Evolutionary conservation across 2,113 vertebrate species (phyloP).

Genomic region (Oriolus oriolus): DNA sequence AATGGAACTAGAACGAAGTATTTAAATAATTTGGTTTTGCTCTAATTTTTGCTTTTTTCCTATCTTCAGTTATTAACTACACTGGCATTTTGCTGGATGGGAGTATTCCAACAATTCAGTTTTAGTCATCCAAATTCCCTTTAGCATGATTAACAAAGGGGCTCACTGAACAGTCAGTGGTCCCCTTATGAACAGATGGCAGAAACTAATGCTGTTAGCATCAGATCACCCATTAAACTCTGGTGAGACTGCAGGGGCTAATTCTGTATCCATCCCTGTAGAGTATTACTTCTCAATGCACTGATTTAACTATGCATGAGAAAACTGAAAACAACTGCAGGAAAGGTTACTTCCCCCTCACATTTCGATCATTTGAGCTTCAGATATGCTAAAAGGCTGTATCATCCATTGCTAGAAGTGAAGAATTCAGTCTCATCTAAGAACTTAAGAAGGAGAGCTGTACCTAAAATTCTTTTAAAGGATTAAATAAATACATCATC

Average conservation of each 20-base stretch:
- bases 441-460: background rate
- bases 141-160: background rate
- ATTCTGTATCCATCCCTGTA: background rate
- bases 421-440: background rate
- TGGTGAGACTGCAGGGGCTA: background rate
- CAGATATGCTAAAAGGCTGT: background rate
- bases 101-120: background rate
- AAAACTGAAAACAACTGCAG: background rate
- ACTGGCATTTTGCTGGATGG: background rate
- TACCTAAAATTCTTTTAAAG: background rate
- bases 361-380: background rate
- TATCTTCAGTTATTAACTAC: background rate
- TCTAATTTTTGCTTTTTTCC: background rate
- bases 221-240: slow-evolving; percentile 10
- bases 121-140: background rate
- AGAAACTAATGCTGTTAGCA: background rate
- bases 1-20: background rate
- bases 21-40: background rate
- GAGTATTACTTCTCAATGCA: background rate
- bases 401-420: background rate
- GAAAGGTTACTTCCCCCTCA: background rate
- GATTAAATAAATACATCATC: background rate
- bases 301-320: background rate
- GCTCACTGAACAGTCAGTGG: background rate
- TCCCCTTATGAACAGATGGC: slow-evolving; percentile 23